Base-by-base conservation (phyloP, 2,113 vertebrate species). In the Copsychus sechellarum region DNA sequence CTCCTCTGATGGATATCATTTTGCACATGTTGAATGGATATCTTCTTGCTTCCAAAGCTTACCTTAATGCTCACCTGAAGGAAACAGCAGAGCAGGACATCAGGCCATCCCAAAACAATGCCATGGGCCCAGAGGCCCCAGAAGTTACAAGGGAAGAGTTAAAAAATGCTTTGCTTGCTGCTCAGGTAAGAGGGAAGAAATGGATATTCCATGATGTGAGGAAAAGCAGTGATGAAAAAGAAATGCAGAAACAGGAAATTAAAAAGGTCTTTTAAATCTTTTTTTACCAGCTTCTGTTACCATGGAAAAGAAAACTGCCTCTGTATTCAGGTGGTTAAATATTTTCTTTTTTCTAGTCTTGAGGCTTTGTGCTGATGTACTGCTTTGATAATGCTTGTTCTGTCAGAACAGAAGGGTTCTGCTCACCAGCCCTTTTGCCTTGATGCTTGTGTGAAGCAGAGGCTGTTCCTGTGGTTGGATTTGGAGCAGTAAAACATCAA, bases 21-120 rank as follows among this genome's bases (percentile, higher is more conserved):
- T 97, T 99, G 60, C 99, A 99, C 95, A 99, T 99, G 99, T 94
- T 99, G 90, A 99, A 99, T 14, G 99, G 99, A 0, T 99, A 99
- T 94, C 98, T 99, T 70, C 98, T 99, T 80, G 99, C 99, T 76
- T 99, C 99, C 8, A 99, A 99, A 97, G 99, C 99, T 81, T 99
- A 99, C 96, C 97, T 99, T 9, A 99, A 99, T 81, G 97, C 99
- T 77, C 99, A 99, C 96, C 97, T 99, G 28, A 99, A 99, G 96
- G 99, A 99, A 97, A 99, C 99, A 5, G 98, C 98, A 9, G 99
- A 99, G 80, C 99, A 99, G 84, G 99, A 99, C 69, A 97, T 98
- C 9, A 97, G 98, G 57, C 98, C 99, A 69, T 98, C 97, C 86
- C 99, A 98, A 86, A 99, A 98, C 33, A 98, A 98, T 66, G 96